phyloP scores from a whole-genome alignment of 2,113 vertebrate species.

The Spheniscus mendiculus region DNA sequence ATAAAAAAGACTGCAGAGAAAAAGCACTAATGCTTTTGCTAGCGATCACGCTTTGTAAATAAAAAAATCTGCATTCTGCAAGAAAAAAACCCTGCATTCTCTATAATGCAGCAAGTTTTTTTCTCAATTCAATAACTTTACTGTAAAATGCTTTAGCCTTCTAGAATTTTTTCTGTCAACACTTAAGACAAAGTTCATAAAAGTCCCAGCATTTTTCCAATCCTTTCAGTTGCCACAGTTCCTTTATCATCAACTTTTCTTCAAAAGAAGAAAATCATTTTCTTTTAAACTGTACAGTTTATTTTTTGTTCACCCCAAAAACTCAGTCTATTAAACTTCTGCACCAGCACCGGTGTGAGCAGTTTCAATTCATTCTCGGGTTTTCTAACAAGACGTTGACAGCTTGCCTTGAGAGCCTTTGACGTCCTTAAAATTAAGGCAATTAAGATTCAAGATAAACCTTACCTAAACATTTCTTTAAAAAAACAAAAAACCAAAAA shows the following conservation, averaged over 20 bases:
- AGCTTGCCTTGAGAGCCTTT: constrained; percentile 83
- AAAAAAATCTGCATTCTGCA: constrained; percentile 90
- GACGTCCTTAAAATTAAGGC: constrained; percentile 99
- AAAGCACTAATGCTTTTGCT: constrained; percentile 94
- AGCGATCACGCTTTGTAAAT: constrained; percentile 90
- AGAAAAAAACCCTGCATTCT: constrained; percentile 85
- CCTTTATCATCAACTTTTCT: constrained; percentile 94
- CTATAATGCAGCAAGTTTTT: constrained; percentile 85
- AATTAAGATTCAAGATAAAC: constrained; percentile 97
- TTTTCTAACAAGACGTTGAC: constrained; percentile 86
- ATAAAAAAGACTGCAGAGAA: constrained; percentile 98
- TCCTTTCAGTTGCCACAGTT: constrained; percentile 85
- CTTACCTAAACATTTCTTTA: constrained; percentile 91
- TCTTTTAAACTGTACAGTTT: constrained; percentile 96
- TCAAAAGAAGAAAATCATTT: constrained; percentile 93
- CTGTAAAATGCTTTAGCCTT: constrained; percentile 89
- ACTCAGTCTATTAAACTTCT: constrained; percentile 83
- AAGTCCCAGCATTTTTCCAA: constrained; percentile 85
- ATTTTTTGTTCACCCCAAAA: constrained; percentile 83
- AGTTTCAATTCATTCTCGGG: constrained; percentile 78
- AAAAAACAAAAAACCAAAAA: constrained; percentile 80
- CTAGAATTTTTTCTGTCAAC: constrained; percentile 81
- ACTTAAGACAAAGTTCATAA: constrained; percentile 86
- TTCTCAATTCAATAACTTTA: constrained; percentile 82
- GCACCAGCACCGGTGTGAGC: constrained; percentile 82